These are phyloP conservation scores for Apotomis turbidana DNA, from an alignment of 2,888 invertebrate species.

Conservation along the genomic window DNA sequence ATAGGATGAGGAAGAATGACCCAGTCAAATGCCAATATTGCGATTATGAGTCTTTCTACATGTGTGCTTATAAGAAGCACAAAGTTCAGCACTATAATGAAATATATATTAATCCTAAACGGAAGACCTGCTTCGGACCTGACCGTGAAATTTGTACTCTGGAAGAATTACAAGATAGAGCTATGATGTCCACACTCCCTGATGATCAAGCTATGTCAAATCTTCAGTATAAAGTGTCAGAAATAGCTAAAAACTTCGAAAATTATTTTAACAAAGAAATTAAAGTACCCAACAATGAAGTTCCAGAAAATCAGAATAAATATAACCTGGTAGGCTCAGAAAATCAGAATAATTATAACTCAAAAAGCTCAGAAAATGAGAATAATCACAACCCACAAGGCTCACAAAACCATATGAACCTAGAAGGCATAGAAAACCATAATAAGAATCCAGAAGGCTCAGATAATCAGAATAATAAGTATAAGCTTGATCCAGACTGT, in stretches of 20 bases:
- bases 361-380: too few species aligned
- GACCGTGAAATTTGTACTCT: not conserved
- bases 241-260: constrained; percentile 4
- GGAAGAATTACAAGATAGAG: constrained; percentile 6
- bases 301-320: constrained; percentile 42
- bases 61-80: constrained; percentile 65
- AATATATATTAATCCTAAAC: constrained; percentile 41
- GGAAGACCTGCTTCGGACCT: not conserved
- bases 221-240: constrained; percentile 14
- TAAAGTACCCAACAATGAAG: not conserved
- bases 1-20: constrained; percentile 55
- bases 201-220: not conserved
- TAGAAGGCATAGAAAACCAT: too few species aligned
- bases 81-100: constrained; percentile 52
- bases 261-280: constrained; percentile 24
- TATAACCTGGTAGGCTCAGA: not conserved
- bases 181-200: not conserved
- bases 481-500: constrained; percentile 57
- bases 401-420: too few species aligned
- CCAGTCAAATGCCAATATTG: constrained; percentile 59
- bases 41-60: constrained; percentile 59
- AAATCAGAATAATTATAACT: constrained; percentile 41
- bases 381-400: too few species aligned
- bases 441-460: not conserved
- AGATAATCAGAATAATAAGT: constrained; percentile 50